Evolutionary conservation across 2,797 vertebrate species (phyloP), one percentile per base, ranked within the genome.

Genomic region (Artibeus lituratus): DNA sequence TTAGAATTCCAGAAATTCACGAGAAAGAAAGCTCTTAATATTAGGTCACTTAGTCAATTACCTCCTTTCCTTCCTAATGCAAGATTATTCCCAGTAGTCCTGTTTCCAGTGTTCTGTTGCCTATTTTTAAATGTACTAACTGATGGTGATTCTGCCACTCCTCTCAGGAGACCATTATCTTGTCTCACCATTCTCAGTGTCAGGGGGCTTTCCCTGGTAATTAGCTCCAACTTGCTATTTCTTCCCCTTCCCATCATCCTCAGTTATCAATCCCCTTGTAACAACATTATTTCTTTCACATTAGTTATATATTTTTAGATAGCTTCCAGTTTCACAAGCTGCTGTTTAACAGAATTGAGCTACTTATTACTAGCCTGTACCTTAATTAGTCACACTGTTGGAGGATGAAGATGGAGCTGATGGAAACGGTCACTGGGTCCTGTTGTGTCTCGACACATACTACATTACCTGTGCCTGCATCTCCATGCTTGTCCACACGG

Each of bases 41-140:
- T 96, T 97, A 96, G 97, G 97, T 97, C 97, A 97, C 84, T 96
- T 96, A 97, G 95, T 97, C 96, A 97, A 97, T 97, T 97, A 96
- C 93, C 90, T 95, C 95, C 84, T 96, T 96, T 94, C 93, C 95
- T 96, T 85, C 59, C 93, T 98, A 97, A 94, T 94, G 96, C 85
- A 96, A 94, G 91, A 92, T 96, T 92, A 96, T 97, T 98, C 97
- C 96, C 97, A 78, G 62, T 42, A 83, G 97, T 42, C 96, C 89
- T 87, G 84, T 96, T 96, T 96, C 95, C 83, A 95, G 93, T 10
- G 32, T 95, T 98, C 95, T 96, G 97, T 90, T 96, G 78, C 90
- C 97, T 98, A 97, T 98, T 98, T 98, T 98, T 97, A 97, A 97
- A 96, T 92, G 95, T 80, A 93, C 95, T 94, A 77, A 92, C 90